A percentile compares a stretch with the other conserved stretches of the same genome.
Evolutionary conservation across 2,113 vertebrate genomes (phyloP).

Genomic region (Nematolebias whitei): DNA sequence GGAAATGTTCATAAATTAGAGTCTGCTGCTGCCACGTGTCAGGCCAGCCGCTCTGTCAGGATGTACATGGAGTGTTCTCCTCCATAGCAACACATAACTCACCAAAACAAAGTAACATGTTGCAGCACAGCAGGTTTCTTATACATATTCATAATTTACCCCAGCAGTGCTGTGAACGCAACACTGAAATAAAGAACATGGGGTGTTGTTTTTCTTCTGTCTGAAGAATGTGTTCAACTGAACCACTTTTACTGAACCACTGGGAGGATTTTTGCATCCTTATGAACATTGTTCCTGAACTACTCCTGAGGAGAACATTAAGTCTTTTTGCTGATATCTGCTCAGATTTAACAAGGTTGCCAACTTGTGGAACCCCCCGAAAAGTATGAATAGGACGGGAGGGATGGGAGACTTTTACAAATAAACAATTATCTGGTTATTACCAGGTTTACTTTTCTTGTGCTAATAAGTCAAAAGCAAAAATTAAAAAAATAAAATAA

Average conservation of each 20-base stretch:
- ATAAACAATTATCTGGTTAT: no score
- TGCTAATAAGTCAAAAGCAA: no score
- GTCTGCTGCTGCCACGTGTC: neutral
- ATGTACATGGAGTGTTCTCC: neutral
- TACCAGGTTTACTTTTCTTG: no score
- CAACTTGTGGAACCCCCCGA: no score
- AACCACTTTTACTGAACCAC: no score
- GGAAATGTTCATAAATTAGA: neutral
- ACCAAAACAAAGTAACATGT: neutral
- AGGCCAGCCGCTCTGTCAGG: neutral
- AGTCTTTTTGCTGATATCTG: neutral
- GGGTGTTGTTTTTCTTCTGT: no score
- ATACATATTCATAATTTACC: neutral
- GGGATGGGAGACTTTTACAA: no score
- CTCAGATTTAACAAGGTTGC: no score
- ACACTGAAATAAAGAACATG: no score
- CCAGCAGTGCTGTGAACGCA: neutral
- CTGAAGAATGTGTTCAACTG: neutral
- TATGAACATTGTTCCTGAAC: neutral
- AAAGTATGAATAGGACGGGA: no score
- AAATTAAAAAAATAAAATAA: no score
- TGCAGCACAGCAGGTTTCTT: neutral
- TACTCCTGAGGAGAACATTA: neutral
- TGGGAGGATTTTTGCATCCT: no score
- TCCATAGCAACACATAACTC: neutral